Evolutionary conservation across 2,888 invertebrate species (phyloP).

Genomic region (Lottia scabra): DNA sequence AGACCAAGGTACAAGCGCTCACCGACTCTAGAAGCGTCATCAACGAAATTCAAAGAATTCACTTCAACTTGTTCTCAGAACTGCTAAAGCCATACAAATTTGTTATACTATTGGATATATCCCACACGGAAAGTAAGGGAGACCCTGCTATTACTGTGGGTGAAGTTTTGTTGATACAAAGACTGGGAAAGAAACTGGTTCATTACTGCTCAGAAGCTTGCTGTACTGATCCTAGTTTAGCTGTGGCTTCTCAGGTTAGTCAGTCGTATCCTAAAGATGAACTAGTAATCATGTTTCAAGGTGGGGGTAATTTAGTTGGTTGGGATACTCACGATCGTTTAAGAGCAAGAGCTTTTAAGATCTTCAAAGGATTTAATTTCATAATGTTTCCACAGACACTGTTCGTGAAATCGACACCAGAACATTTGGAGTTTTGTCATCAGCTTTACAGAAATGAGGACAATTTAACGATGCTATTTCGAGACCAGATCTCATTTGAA

Average conservation of each 20-base stretch:
- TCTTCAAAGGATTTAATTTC: background rate
- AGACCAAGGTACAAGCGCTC: too few species aligned
- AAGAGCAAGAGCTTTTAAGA: background rate
- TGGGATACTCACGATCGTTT: background rate
- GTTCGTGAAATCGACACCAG: background rate
- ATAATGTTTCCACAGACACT: background rate
- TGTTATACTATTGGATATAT: slow-evolving; percentile 35
- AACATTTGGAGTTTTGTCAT: background rate
- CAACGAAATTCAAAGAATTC: slow-evolving; percentile 18
- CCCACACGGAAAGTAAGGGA: slow-evolving; percentile 35
- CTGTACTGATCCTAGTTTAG: background rate
- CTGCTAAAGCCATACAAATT: slow-evolving; percentile 16
- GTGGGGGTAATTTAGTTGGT: slow-evolving; percentile 32
- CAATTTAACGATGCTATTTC: background rate
- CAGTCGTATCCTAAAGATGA: slow-evolving; percentile 8
- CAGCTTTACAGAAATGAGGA: background rate
- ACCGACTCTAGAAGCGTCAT: slow-evolving; percentile 8
- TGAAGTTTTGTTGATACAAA: slow-evolving; percentile 23
- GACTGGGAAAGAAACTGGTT: slow-evolving; percentile 21
- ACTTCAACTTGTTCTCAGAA: slow-evolving; percentile 12
- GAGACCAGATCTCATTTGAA: slow-evolving; percentile 9
- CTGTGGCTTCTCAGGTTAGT: background rate
- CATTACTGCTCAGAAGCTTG: slow-evolving; percentile 4
- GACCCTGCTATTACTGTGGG: slow-evolving; percentile 37
- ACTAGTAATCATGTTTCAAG: slow-evolving; percentile 36